Evolutionary conservation across 1,140 invertebrate species (phyloP), one percentile per base, ranked within the genome.

Genomic region (Saccostrea glomerata): DNA sequence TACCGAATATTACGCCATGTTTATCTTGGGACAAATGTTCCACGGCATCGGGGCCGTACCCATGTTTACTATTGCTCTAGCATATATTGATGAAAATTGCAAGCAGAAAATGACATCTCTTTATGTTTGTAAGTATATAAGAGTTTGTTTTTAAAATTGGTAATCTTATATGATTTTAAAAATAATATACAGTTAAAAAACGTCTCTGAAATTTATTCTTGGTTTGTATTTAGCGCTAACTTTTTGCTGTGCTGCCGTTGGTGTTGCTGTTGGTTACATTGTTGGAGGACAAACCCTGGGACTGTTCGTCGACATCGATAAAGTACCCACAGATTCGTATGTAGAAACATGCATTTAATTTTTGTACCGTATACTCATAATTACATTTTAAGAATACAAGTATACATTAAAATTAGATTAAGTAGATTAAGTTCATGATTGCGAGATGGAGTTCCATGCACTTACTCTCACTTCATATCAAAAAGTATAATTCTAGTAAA

Each of bases 231-330:
- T 82, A 93, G 92, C 92, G 60, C 90, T 92, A 73, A 92, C 92
- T 17, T 98, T 98, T 95, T 97, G 97, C 94, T 98, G 98, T 97
- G 97, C 98, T 20, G 97, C 98, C 0, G 97, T 99, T 95, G 98
- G 98, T 47, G 98, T 98, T 1, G 98, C 98, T 17, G 95, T 98
- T 1, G 98, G 98, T 77, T 99, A 98, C 94, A 95, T 98, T 82
- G 96, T 98, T 17, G 98, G 98, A 85, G 93, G 92, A n/a, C 98
- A 98, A 95, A 95, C 98, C 36, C 95, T 99, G 1, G 97, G 97
- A 3, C 97, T 98, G 93, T 98, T 98, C 94, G 98, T 98, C 96
- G 98, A 98, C 94, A 97, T 97, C 89, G 94, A 96, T 25, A 91
- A 86, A 83, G 88, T 92, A 0, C 89, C 90, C 47, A 36, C 84